Evolutionary conservation across 2,888 invertebrate species (phyloP), one percentile per base, ranked within the genome.

Genomic region (Stenoptilia bipunctidactyla): DNA sequence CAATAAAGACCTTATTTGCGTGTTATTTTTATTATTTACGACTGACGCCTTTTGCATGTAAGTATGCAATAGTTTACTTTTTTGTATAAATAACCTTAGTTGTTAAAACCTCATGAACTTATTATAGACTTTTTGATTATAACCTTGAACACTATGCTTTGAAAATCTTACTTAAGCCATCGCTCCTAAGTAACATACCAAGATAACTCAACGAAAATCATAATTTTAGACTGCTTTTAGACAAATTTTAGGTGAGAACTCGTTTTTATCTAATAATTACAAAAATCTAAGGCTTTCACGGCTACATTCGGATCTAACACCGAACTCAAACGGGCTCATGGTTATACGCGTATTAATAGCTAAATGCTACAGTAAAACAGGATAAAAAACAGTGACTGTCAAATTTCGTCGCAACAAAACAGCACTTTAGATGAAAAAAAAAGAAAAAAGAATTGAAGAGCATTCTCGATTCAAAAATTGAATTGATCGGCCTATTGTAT

Each of bases 401-500:
- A 76, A 74, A 82, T 74, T 76, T 77, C 62, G 67, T 75, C 68
- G 69, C 73, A 80, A 83, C 83, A 83, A 83, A 83, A 83, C 83
- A 83, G 80, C 83, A 83, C 83, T 83, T 80, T 82, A 79, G 77
- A 69, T 60, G 66, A 70, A 68, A 72, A 60, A 51, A 48, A 50
- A 56, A 69, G 75, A 73, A 66, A 67, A 62, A 69, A 66, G 73
- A 73, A 72, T 75, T 79, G 77, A 72, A 74, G 79, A 83, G 76
- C 80, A 79, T 79, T 79, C 80, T 82, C 82, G 79, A 82, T 82
- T 83, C 83, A 80, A 80, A 82, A 82, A 82, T 83, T 80, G 82
- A 82, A 83, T 83, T 82, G 83, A 83, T 83, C 83, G 82, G 68
- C 69, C 83, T 80, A 83, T 83, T 83, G 83, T 83, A 80, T 83